Conservation (phyloP, 2,113 vertebrate genomes). For the Blennius ocellaris region DNA sequence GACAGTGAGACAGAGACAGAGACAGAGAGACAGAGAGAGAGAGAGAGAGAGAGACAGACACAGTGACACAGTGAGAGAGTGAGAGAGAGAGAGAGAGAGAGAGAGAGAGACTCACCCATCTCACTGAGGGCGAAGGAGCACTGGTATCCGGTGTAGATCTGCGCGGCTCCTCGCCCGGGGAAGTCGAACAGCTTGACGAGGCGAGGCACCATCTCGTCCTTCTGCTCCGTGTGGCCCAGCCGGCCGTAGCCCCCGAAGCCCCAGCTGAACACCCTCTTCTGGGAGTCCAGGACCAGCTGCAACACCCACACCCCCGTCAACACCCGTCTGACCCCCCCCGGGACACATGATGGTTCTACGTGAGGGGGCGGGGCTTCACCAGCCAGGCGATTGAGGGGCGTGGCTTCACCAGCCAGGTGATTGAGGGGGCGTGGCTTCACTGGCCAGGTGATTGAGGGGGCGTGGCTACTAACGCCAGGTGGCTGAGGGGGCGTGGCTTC, state of each 20-base stretch:
- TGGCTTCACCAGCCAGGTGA: no score
- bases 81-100: no score
- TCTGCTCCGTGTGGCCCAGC: conserved; percentile 94
- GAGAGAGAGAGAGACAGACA: no score
- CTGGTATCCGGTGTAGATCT: conserved; percentile 92
- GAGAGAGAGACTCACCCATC: conserved; percentile 83
- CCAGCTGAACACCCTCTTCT: conserved; percentile 97
- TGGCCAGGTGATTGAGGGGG: no score
- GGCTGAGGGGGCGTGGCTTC: no score
- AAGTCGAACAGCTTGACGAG: conserved; percentile 97
- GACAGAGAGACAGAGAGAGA: background rate
- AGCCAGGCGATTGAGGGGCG: no score
- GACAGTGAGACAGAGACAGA: background rate
- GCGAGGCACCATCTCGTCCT: conserved; percentile 96
- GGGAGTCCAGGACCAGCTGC: conserved; percentile 93
- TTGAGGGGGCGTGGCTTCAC: no score
- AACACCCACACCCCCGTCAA: background rate
- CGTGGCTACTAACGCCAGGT: no score
- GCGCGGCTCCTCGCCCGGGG: conserved; percentile 89
- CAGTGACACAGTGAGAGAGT: no score
- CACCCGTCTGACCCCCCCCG: no score
- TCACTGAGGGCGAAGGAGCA: conserved; percentile 95
- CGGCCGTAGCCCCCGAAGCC: conserved; percentile 95
- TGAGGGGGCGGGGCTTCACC: no score
- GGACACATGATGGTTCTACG: no score